A percentile compares a stretch with the other conserved stretches of the same genome.
These are phyloP conservation scores for Vicugna pacos DNA, from an alignment of 2,113 vertebrate genomes.

Conservation along the genomic window DNA sequence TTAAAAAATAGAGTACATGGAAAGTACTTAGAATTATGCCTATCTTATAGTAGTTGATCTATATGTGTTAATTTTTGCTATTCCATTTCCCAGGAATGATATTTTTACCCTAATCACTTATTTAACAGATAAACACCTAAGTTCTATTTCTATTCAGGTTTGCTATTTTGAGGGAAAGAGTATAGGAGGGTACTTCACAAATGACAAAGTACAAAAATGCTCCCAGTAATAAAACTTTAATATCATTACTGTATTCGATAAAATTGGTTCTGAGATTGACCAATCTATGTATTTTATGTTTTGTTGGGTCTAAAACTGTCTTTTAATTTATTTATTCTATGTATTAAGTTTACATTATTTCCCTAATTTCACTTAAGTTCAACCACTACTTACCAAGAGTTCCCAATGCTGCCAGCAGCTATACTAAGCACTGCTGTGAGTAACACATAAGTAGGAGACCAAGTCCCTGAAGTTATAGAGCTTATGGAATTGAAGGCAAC, in stretches of 20 bases:
- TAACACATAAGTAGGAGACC: not conserved
- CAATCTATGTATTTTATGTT: not conserved
- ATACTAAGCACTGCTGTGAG: not conserved
- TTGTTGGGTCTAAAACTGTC: not conserved
- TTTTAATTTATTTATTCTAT: conserved; percentile 3
- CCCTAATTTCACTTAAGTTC: not conserved
- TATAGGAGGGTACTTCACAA: not conserved
- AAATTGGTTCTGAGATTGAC: not conserved
- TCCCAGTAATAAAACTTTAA: not conserved
- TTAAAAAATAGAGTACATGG: not conserved
- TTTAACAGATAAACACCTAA: not conserved
- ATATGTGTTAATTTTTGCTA: not conserved
- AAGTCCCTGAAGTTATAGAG: not conserved
- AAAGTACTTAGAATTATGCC: not conserved
- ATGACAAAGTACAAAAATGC: not conserved
- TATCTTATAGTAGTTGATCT: not conserved
- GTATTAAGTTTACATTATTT: not conserved
- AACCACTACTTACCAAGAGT: not conserved
- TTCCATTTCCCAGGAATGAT: not conserved
- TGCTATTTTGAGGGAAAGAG: not conserved
- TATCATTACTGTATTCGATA: not conserved
- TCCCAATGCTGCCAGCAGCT: not conserved
- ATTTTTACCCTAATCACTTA: conserved; percentile 35
- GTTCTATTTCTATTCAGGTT: not conserved
- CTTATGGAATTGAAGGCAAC: not conserved